Conservation (phyloP, 64 coral and sea anemone species). For the Stichodactyla mertensii region DNA sequence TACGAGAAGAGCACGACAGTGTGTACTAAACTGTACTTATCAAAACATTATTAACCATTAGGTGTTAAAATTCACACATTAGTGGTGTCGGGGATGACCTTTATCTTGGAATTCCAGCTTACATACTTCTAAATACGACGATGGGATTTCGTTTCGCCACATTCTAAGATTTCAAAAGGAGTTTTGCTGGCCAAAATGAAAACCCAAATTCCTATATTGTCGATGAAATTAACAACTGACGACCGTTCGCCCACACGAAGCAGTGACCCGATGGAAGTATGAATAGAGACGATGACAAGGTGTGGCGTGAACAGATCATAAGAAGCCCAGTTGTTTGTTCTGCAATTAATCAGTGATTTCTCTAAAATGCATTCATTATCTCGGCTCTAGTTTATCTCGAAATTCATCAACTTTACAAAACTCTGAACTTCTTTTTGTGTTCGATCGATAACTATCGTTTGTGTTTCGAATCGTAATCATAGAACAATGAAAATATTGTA, state of each 20-base stretch:
- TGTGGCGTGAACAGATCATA: constrained; percentile 7
- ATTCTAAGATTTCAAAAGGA: neutral
- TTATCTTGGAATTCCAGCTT: neutral
- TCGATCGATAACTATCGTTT: neutral
- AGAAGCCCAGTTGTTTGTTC: neutral
- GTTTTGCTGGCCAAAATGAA: neutral
- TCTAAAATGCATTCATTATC: neutral
- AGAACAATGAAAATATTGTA: too few relatives aligned
- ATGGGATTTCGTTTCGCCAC: neutral
- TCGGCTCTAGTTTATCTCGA: neutral
- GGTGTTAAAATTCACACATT: neutral
- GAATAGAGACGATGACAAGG: neutral
- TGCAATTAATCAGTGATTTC: neutral
- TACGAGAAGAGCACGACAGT: neutral
- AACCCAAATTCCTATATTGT: neutral
- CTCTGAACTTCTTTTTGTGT: neutral
- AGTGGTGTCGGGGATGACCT: neutral
- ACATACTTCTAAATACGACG: neutral
- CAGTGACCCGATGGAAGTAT: neutral
- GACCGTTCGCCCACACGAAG: neutral
- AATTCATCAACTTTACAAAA: neutral
- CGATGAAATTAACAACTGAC: neutral
- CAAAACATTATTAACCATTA: constrained; percentile 16
- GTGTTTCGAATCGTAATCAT: neutral
- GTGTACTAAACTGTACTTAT: neutral